Conservation (phyloP, 64 coral and sea anemone genomes). For the Stichodactyla mertensii region DNA sequence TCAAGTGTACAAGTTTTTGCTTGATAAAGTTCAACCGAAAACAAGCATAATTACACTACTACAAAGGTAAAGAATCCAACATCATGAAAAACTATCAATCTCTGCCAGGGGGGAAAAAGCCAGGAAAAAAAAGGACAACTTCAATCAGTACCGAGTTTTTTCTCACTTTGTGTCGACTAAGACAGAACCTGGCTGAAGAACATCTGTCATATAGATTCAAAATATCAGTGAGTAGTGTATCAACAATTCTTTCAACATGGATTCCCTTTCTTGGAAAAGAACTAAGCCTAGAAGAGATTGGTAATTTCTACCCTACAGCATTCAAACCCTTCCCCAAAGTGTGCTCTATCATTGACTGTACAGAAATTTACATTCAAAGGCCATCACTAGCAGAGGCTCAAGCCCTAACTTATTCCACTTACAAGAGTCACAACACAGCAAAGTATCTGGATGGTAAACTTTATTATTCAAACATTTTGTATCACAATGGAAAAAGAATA, state of each 20-base stretch:
- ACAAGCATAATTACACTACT: conserved; percentile 18
- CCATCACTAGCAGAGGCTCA: conserved; percentile 49
- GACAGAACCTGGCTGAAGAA: conserved; percentile 26
- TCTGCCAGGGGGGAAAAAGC: conserved; percentile 15
- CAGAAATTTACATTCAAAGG: conserved; percentile 42
- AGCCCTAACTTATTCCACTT: conserved; percentile 53
- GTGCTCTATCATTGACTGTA: conserved; percentile 49
- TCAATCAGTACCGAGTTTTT: neutral
- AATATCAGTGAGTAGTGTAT: conserved; percentile 8
- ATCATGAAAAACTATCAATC: conserved; percentile 23
- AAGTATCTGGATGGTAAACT: conserved; percentile 47
- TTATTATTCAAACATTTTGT: neutral
- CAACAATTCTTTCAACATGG: conserved; percentile 24
- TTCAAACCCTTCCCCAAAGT: conserved; percentile 41
- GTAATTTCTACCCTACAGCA: conserved; percentile 32
- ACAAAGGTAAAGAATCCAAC: conserved; percentile 14
- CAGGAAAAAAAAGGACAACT: conserved; percentile 41
- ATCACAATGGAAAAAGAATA: no score
- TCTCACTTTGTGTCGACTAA: conserved; percentile 36
- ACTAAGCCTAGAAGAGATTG: conserved; percentile 3
- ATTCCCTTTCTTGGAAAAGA: conserved; percentile 32
- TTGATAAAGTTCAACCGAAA: conserved; percentile 29
- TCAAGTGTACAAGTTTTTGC: no score
- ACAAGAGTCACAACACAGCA: conserved; percentile 68
- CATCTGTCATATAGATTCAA: conserved; percentile 28